Base-by-base conservation (phyloP, 2,113 vertebrate genomes). In the Lynx canadensis region DNA sequence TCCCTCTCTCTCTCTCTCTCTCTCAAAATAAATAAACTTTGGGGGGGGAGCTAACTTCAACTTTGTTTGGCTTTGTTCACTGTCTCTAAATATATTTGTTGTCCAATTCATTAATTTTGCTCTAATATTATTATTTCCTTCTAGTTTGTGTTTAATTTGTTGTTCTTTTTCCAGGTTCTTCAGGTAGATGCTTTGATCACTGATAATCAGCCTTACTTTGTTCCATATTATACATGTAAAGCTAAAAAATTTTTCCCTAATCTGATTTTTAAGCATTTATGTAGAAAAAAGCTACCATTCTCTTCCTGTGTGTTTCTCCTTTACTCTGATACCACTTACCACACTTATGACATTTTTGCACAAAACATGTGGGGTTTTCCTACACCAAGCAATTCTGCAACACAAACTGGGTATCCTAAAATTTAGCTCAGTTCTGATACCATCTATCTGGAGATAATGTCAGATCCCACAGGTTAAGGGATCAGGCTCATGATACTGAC, bases 151-250 rank as follows among this genome's bases (percentile, higher is more conserved):
- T 89, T 93, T 94, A 80, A 73, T 80, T 93, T 96, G 31, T 48
- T 83, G 14, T 48, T 86, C 36, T 89, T 91, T 71, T 89, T 69
- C 69, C 38, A 92, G 45, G 8, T 91, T 95, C 19, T 78, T 95
- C 10, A 83, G 38, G 52, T 71, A 41, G 68, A 31, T 88, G 89
- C 21, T 88, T 88, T 68, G 27, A 83, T 88, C 63, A 71, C 52
- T 52, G 33, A 41, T 69, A 27, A 69, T 71, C 41, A 33, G 55
- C 33, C 29, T 90, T 41, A 36, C 83, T 92, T 88, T 78, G 16
- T 60, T 68, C n/a, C 13, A 27, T 33, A 57, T n/a, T 76, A 52
- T 50, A 27, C 27, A 88, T 83, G 89, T 52, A 95, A 92, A 88
- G 9, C 48, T 68, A 81, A 88, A 74, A 50, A 7, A 9, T 4